Conservation (phyloP, 2,113 vertebrate genomes). For the Burhinus oedicnemus region DNA sequence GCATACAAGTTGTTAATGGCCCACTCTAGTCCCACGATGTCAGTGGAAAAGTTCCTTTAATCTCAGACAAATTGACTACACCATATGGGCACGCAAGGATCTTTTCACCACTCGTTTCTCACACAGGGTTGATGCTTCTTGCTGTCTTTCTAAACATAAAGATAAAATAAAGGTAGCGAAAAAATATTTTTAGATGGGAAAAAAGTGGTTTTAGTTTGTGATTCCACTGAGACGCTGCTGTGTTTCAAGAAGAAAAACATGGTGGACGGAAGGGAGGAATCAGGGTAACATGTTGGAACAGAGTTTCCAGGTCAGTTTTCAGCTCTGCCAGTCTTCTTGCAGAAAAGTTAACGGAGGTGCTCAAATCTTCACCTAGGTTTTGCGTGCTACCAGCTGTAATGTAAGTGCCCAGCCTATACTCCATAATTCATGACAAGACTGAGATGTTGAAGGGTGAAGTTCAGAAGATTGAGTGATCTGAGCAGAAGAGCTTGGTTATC, state of each 20-base stretch:
- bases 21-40: background rate
- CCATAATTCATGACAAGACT: background rate
- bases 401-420: background rate
- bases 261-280: background rate
- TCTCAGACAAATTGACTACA: background rate
- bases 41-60: background rate
- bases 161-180: background rate
- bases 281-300: background rate
- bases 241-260: background rate
- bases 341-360: background rate
- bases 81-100: background rate
- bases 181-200: background rate
- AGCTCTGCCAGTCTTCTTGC: background rate
- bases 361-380: background rate
- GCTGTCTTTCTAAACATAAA: background rate
- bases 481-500: background rate
- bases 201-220: background rate
- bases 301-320: background rate
- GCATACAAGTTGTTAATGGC: background rate
- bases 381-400: background rate
- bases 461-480: background rate
- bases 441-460: background rate
- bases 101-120: background rate
- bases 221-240: background rate
- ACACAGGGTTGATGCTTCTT: background rate